Percentiles rank a stretch among this genome's conserved stretches.
Evolutionary conservation across 2,113 vertebrate species (phyloP).

Genomic region (Danionella cerebrum): DNA sequence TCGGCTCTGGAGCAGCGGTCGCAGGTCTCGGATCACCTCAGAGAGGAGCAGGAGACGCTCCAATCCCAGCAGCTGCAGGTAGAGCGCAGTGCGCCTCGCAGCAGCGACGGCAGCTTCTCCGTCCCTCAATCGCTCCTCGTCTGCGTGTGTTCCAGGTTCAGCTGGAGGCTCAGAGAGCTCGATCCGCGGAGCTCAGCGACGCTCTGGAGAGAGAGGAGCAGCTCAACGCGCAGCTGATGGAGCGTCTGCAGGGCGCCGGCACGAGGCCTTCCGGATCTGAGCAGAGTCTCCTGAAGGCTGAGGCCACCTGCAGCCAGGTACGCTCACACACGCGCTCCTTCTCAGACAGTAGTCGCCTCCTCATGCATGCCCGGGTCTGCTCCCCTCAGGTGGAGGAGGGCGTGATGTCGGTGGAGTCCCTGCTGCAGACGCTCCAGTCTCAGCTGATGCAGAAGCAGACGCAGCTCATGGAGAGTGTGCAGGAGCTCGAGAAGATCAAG

Average conservation of each 20-base stretch:
- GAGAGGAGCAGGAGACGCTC: conserved; percentile 64
- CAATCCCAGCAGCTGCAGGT: conserved; percentile 80
- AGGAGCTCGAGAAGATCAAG: conserved; percentile 76
- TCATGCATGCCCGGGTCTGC: neutral
- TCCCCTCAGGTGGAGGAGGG: conserved; percentile 26
- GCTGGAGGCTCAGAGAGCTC: conserved; percentile 77
- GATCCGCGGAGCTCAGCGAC: conserved; percentile 69
- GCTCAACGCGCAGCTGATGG: conserved; percentile 48
- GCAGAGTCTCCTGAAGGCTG: neutral
- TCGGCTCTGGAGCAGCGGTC: conserved; percentile 73
- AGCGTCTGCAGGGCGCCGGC: conserved; percentile 13
- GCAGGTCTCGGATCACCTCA: conserved; percentile 64
- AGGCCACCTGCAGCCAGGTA: conserved; percentile 20
- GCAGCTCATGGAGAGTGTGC: conserved; percentile 74
- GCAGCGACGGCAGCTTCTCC: no score
- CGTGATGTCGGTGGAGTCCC: conserved; percentile 43
- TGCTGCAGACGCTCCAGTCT: conserved; percentile 74
- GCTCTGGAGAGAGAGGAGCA: conserved; percentile 74
- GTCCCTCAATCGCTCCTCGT: no score
- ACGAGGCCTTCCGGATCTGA: conserved; percentile 40
- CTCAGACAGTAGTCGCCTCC: no score
- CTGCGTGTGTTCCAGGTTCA: conserved; percentile 47
- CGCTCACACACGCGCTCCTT: neutral
- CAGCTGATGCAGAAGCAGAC: conserved; percentile 80
- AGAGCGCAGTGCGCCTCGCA: no score